Base-by-base conservation (phyloP, 2,113 vertebrate species). In the Heptranchias perlo region DNA sequence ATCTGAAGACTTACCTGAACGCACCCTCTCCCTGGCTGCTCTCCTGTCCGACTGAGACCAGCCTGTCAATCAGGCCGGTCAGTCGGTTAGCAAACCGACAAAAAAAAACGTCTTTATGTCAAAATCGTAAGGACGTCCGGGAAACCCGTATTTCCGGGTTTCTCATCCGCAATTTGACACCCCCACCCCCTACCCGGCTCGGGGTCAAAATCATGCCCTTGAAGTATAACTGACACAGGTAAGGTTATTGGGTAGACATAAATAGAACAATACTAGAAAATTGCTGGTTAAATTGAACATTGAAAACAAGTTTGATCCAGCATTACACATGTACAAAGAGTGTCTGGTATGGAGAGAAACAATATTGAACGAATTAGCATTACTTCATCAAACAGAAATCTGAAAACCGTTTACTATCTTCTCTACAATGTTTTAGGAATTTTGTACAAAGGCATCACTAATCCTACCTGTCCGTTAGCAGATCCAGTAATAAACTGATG, bases 391-490 rank as follows among this genome's bases (percentile, higher is more conserved):
- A 61, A 64, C 58, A n/a, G 31, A 61, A 69, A 35, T 52, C 65
- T 95, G 44, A 65, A 65, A 67, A 64, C 8, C 1, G 62, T 61
- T 92, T 93, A 18, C 91, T 44, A 25, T n/a, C 54, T 13, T 61
- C 39, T 64, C 18, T 47, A 23, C 82, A 86, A 86, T 44, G 4
- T 8, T 86, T 73, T 86, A 47, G 47, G 23, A 86, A 86, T 94
- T 14, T 94, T 73, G 28, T 47, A 47, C 39, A 62, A 64, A 39
- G 1, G 44, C 21, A 64, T 69, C 10, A 67, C 7, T 65, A 35
- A 11, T 44, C 96, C 96, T 96, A 99, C 99, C 98, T 98, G 98
- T 96, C 98, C 99, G 61, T 98, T 98, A 82, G 97, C 96, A 97
- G 98, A 98, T 47, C 99, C 99, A 1, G 97, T 97, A 52, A 99